These are phyloP conservation scores for Merluccius polli DNA, from an alignment of 2,797 vertebrate genomes.

Conservation along the genomic window DNA sequence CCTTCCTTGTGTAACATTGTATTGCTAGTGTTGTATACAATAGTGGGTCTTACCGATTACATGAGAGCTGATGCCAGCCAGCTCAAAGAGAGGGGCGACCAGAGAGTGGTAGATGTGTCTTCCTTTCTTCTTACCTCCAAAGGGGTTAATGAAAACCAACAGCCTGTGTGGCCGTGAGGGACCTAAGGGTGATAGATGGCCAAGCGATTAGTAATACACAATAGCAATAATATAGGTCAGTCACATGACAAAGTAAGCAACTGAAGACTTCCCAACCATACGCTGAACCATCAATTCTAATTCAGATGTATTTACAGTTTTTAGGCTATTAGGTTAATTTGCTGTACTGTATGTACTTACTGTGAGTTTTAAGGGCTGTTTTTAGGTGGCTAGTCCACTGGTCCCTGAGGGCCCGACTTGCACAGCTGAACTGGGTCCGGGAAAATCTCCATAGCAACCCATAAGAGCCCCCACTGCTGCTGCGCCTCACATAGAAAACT, in stretches of 20 bases:
- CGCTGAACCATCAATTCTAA: neutral
- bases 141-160: slow-evolving; percentile 83
- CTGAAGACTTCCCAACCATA: neutral
- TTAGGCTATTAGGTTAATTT: neutral
- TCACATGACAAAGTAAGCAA: neutral
- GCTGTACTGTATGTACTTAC: slow-evolving; percentile 51
- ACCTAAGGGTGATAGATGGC: slow-evolving; percentile 52
- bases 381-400: slow-evolving; percentile 74
- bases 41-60: slow-evolving; percentile 71
- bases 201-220: slow-evolving; percentile 4
- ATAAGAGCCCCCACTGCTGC: slow-evolving; percentile 52
- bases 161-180: slow-evolving; percentile 72
- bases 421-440: slow-evolving; percentile 72
- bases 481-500: slow-evolving; percentile 81
- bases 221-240: neutral
- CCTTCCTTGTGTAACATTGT: neutral
- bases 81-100: slow-evolving; percentile 78
- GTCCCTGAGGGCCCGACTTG: slow-evolving; percentile 68
- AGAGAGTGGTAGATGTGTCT: slow-evolving; percentile 72
- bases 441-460: slow-evolving; percentile 74
- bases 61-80: slow-evolving; percentile 79
- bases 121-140: slow-evolving; percentile 75
- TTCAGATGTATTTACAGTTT: neutral
- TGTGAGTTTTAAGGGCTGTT: slow-evolving; percentile 68
- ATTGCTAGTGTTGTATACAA: slow-evolving; percentile 18